Percentiles rank a stretch among this genome's conserved stretches.
Evolutionary conservation across 2,797 vertebrate species (phyloP).

Genomic region (Ambastaia sidthimunki): DNA sequence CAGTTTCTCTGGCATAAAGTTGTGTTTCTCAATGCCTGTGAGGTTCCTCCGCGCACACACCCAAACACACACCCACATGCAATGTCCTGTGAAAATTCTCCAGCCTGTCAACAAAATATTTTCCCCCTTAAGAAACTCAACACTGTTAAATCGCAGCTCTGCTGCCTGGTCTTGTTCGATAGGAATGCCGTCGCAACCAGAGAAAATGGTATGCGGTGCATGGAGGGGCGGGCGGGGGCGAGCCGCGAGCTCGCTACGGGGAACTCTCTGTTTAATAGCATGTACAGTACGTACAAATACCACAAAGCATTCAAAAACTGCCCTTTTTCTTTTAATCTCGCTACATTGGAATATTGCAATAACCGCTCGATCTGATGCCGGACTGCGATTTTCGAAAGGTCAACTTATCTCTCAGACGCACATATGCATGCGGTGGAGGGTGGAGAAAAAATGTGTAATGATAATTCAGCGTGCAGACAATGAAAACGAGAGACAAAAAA

Average conservation of each 20-base stretch:
- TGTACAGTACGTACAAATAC: conserved; percentile 70
- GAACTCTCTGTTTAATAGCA: conserved; percentile 63
- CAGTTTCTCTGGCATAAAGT: conserved; percentile 32
- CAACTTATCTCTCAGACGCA: conserved; percentile 83
- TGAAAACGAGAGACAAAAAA: conserved; percentile 74
- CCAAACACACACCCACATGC: conserved; percentile 38
- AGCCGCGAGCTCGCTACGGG: conserved; percentile 27
- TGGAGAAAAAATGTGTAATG: conserved; percentile 69
- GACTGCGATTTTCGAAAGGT: conserved; percentile 89
- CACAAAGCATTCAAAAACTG: conserved; percentile 66
- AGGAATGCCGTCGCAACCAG: conserved; percentile 68
- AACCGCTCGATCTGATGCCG: conserved; percentile 83
- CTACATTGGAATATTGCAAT: conserved; percentile 83
- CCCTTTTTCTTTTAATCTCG: conserved; percentile 78
- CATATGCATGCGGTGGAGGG: conserved; percentile 79
- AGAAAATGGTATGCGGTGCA: conserved; percentile 58
- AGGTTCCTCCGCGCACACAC: conserved; percentile 40
- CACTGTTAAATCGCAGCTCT: conserved; percentile 65
- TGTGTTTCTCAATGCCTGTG: conserved; percentile 32
- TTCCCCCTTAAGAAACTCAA: conserved; percentile 62
- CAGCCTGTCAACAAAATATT: conserved; percentile 65
- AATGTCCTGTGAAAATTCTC: conserved; percentile 60
- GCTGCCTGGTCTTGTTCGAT: conserved; percentile 72
- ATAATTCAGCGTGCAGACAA: conserved; percentile 84
- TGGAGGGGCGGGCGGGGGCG: not conserved